Evolutionary conservation across 2,888 invertebrate species (phyloP), one percentile per base, ranked within the genome.

Genomic region (Drosophila colorata): DNA sequence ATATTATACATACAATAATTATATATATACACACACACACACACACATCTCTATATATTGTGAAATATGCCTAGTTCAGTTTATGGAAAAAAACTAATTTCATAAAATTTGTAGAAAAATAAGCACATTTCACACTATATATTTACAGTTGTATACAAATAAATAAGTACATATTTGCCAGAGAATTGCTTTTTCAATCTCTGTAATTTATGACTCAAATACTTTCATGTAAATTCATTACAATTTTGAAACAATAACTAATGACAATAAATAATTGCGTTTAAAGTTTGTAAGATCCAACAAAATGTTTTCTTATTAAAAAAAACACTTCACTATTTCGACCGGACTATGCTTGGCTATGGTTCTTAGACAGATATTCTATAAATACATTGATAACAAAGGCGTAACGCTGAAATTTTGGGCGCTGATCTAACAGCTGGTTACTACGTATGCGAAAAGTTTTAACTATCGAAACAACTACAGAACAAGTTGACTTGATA

Each of bases 181-280:
- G 74, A 57, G 75, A 78, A 57, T 78, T 60, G 49, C 46, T 74
- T 75, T 75, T 78, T 74, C 31, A 48, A 63, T 68, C 78, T 78
- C 74, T 73, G 47, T 44, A 37, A 48, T 33, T 16, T 47, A 25
- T 33, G 14, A 31, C 49, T 16, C 33, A 13, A 60, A 49, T 18
- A 44, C 25, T 40, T 59, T 38, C 28, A 47, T 78, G 52, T 57
- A 64, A 64, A 56, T 67, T 56, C 66, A 58, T 74, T 60, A 69
- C 55, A 46, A 63, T 66, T 56, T 75, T 67, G 28, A 81, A 69
- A 69, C 58, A 51, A 56, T 85, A 76, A 88, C 78, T 80, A 84
- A 83, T 48, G 83, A 84, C 83, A 84, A 84, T 83, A 83, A 83
- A 84, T 68, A 83, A 74, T 61, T 51, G 67, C 58, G 67, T 77